Base-by-base conservation (phyloP, 2,888 invertebrate genomes). In the Mimumesa dahlbomi region DNA sequence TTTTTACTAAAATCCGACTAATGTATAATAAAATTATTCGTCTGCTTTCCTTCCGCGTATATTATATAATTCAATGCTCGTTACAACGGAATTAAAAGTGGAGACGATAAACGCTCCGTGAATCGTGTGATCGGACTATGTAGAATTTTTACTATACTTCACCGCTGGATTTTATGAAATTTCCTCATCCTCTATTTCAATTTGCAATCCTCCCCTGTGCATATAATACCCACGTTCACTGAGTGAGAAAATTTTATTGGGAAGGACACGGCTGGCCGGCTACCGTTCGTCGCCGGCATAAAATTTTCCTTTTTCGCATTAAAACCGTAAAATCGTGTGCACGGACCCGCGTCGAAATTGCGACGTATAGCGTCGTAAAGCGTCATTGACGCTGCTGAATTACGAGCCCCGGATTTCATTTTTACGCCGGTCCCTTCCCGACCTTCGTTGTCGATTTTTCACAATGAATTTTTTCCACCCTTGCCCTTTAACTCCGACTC, bases 301-400 rank as follows among this genome's bases (percentile, higher is more conserved):
- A 77, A 79, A 82, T 66, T 76, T 62, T 75, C 56, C 49, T 67
- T 21, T 54, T 46, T 63, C 45, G 40, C 73, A 56, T 69, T 73
- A 72, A 79, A 77, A 72, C 73, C 82, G 75, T 84, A 82, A 84
- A 83, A 77, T 46, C 48, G 48, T 49, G 70, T 58, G 73, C 57
- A 38, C 68, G 63, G 4, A 59, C 56, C 62, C 54, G 67, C 48
- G 38, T 45, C 58, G 65, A 77, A 75, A 80, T 82, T 74, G 75
- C 73, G 56, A 74, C 75, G 75, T 59, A 46, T 74, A 81, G 58
- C 68, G 72, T 76, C 82, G 75, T 85, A 81, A 84, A 84, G 75
- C 80, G 81, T 83, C 72, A 81, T 81, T 73, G 80, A 70, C 68
- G 65, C 69, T 67, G 58, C 74, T 72, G 80, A 81, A 82, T 83